A percentile compares a stretch with the other conserved stretches of the same genome.
phyloP scores from a whole-genome alignment of 1,140 invertebrate species.

The Trypoxylus dichotomus region DNA sequence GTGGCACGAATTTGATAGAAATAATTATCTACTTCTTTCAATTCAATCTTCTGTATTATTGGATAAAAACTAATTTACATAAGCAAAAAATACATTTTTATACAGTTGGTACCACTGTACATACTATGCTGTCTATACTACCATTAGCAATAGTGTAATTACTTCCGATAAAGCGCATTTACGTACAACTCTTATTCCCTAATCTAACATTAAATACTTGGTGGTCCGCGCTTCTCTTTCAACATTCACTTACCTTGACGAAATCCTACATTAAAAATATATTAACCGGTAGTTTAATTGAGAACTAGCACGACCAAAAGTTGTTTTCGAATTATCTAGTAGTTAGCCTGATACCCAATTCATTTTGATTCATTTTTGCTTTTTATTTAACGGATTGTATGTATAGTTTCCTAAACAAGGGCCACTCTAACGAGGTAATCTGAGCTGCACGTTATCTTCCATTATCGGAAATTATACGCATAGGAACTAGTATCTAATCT shows the following conservation, averaged over 20 bases:
- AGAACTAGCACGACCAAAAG: background rate
- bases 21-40: too few species aligned
- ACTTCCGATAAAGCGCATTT: background rate
- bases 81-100: background rate
- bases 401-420: background rate
- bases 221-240: background rate
- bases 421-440: constrained; percentile 9
- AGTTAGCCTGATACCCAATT: background rate
- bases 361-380: background rate
- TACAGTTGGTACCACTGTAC: background rate
- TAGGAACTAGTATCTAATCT: constrained; percentile 12
- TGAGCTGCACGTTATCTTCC: background rate
- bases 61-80: background rate
- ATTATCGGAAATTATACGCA: constrained; percentile 21
- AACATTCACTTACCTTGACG: background rate
- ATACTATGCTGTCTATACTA: background rate
- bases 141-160: background rate
- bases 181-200: background rate
- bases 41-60: background rate
- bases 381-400: background rate
- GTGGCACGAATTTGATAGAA: too few species aligned
- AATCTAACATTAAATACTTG: background rate
- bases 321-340: constrained; percentile 1
- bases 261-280: constrained; percentile 15
- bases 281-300: constrained; percentile 23